These are phyloP conservation scores for Cyanoramphus novaezelandiae DNA, from an alignment of 2,113 vertebrate genomes.

Conservation along the genomic window DNA sequence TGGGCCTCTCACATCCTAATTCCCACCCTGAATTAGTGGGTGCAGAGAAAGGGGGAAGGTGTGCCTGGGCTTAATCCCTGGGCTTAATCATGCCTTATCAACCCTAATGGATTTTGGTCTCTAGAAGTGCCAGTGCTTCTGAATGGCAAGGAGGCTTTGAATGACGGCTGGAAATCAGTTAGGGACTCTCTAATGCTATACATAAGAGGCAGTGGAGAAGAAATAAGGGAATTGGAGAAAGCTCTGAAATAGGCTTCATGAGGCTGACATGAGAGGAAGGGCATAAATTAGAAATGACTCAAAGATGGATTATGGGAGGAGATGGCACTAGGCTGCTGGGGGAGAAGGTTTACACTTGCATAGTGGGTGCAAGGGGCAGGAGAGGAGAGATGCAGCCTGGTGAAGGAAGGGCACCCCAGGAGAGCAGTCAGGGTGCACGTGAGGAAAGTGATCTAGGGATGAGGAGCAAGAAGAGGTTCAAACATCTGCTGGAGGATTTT, in stretches of 20 bases:
- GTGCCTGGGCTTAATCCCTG: not conserved
- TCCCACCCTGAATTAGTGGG: not conserved
- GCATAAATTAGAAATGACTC: not conserved
- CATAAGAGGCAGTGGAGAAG: not conserved
- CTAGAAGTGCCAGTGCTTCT: not conserved
- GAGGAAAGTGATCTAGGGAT: not conserved
- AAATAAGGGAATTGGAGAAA: not conserved
- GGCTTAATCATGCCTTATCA: not conserved
- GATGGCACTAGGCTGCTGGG: not conserved
- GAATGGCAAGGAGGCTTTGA: not conserved
- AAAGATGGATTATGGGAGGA: not conserved
- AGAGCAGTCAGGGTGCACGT: accelerated
- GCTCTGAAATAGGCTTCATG: not conserved
- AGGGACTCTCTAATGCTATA: accelerated
- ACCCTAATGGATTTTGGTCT: not conserved
- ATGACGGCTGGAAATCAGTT: not conserved
- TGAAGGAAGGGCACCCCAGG: not conserved
- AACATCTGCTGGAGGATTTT: not conserved
- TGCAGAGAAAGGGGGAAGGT: not conserved
- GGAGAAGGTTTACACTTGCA: not conserved
- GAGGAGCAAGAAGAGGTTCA: not conserved
- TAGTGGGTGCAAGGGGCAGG: not conserved
- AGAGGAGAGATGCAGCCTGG: not conserved
- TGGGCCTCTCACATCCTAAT: not conserved
- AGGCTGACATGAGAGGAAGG: not conserved